Conservation (phyloP, 1,140 invertebrate species). For the Gryon sp. region DNA sequence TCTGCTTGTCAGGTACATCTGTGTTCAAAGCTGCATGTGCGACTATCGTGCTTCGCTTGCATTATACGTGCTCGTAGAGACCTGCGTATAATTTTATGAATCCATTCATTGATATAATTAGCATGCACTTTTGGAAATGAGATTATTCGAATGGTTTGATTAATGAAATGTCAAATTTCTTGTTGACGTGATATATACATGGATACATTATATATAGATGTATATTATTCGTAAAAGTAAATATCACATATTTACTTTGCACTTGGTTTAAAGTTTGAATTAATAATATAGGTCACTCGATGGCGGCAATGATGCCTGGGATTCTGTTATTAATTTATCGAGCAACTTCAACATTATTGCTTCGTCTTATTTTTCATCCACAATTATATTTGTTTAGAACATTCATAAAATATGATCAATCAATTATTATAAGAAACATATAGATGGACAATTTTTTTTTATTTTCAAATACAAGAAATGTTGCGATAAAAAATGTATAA, state of each 20-base stretch:
- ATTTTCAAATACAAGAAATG: no score
- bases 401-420: no score
- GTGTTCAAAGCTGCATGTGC: conserved; percentile 46
- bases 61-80: conserved; percentile 30
- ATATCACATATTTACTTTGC: conserved; percentile 17
- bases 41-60: conserved; percentile 31
- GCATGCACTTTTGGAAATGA: conserved; percentile 44
- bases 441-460: no score
- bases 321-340: not conserved
- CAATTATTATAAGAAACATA: no score
- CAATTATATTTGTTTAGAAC: no score
- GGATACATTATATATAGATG: no score
- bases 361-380: not conserved
- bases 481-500: no score
- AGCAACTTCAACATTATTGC: no score
- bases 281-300: conserved; percentile 8
- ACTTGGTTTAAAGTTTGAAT: not conserved
- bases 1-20: conserved; percentile 60
- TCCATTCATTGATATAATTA: conserved; percentile 57
- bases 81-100: conserved; percentile 54
- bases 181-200: conserved; percentile 19
- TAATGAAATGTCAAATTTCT: conserved; percentile 51
- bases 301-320: not conserved
- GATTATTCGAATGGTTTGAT: conserved; percentile 37
- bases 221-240: conserved; percentile 41